Base-by-base conservation (phyloP, 2,797 vertebrate species). In the Alcedo atthis region DNA sequence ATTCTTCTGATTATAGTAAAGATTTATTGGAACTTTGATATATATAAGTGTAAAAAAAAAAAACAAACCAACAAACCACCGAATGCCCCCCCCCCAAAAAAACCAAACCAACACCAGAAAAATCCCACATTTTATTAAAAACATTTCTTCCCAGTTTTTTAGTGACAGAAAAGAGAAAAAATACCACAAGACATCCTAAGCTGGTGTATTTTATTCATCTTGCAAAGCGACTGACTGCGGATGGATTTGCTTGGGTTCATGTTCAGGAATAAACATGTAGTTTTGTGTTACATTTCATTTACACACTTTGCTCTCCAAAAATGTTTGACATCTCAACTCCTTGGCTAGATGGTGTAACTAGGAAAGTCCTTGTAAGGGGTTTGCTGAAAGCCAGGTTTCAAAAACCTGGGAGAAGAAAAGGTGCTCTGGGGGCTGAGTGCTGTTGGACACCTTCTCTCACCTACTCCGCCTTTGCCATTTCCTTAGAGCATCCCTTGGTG, bases 1-100 rank as follows among this genome's bases (percentile, higher is more conserved):
- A 89, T 97, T 97, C 96, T 95, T 96, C 92, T 93, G 90, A 93
- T 95, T 91, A 90, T 10, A 85, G 61, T 89, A 84, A 96, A 93
- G 91, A 93, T 92, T 93, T 94, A 94, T 95, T 96, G 94, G 90
- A 74, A 80, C 89, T 93, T 86, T 92, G 92, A 96, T 91, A 94
- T 82, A 84, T 86, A 85, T 74, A 24, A 64, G 20, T 85, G 87
- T 82, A 6, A 15, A 54, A 5, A 57, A 32, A 17, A 16, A 57
- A 3, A 21, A 6, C 46, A 48, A 48, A 48, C 7, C 21, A 46
- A 16, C 46, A 24, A 48, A 46, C 46, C 32, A 33, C 32, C 7
- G 32, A 33, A 33, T 33, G 32, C 48, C 15, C 12, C 46, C 15
- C 14, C 21, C 22, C 6, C 5, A 49, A 15, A 49, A 15, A 49